Percentiles rank a stretch among this genome's conserved stretches.
Evolutionary conservation across 92 coral and sea anemone species (phyloP).

Genomic region (Epizoanthus ramosus): DNA sequence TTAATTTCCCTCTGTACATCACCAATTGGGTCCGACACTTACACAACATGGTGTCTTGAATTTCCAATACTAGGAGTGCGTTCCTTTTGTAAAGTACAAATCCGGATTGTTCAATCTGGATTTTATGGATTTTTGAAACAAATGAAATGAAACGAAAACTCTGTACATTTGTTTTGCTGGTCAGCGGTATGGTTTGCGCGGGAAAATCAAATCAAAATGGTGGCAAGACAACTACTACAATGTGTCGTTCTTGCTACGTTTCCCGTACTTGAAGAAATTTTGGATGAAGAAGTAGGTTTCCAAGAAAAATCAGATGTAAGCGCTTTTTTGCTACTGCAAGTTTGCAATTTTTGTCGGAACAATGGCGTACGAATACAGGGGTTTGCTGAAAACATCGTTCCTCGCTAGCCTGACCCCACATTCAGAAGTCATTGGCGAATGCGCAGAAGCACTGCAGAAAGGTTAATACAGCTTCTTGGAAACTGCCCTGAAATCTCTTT

Average conservation of each 20-base stretch:
- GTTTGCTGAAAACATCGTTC: neutral
- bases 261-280: neutral
- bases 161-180: neutral
- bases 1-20: too few species aligned
- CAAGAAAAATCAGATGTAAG: neutral
- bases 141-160: too few species aligned
- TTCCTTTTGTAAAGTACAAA: too few species aligned
- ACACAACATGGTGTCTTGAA: too few species aligned
- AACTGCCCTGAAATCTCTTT: slow-evolving; percentile 5
- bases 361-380: too few species aligned
- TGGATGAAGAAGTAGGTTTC: neutral
- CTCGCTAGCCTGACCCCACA: neutral
- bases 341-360: neutral
- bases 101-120: too few species aligned
- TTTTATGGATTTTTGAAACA: too few species aligned
- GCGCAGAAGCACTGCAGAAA: neutral
- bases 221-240: neutral
- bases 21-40: too few species aligned
- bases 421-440: neutral
- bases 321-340: slow-evolving; percentile 1
- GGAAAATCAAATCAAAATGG: neutral
- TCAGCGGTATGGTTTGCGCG: neutral
- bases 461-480: neutral
- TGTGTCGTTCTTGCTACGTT: neutral
- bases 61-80: too few species aligned